Evolutionary conservation across 2,888 invertebrate species (phyloP).

Genomic region (Pinctada fucata): DNA sequence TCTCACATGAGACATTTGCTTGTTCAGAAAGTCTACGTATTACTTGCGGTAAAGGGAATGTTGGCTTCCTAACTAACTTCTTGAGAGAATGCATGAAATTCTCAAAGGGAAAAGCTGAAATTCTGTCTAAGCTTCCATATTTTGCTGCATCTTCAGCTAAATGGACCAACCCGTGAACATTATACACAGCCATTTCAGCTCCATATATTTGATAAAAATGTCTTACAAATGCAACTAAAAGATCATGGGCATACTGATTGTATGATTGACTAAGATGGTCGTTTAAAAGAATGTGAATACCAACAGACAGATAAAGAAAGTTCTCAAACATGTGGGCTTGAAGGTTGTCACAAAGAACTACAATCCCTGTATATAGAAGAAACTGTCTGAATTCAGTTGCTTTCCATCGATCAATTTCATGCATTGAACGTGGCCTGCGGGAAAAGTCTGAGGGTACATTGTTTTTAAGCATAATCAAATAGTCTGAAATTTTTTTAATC

Average conservation of each 20-base stretch:
- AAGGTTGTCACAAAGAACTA: conserved; percentile 48
- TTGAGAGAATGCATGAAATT: conserved; percentile 61
- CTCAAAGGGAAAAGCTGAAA: conserved; percentile 73
- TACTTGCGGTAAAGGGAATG: conserved; percentile 43
- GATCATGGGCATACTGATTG: conserved; percentile 50
- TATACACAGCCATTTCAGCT: conserved; percentile 61
- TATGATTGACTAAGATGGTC: conserved; percentile 43
- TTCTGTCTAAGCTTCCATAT: conserved; percentile 67
- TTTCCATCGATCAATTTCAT: conserved; percentile 61
- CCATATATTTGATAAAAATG: conserved; percentile 67
- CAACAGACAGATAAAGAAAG: conserved; percentile 53
- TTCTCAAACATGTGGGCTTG: conserved; percentile 45
- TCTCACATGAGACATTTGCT: not conserved
- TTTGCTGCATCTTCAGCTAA: conserved; percentile 67
- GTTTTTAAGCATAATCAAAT: conserved; percentile 21
- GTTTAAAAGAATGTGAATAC: conserved; percentile 51
- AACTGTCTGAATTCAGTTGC: conserved; percentile 65
- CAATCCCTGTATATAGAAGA: conserved; percentile 58
- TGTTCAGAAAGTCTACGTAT: conserved; percentile 42
- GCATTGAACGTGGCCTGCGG: conserved; percentile 50
- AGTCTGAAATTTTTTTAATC: conserved; percentile 41
- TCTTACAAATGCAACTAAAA: conserved; percentile 59
- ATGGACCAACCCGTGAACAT: conserved; percentile 74
- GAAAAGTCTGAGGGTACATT: conserved; percentile 55
- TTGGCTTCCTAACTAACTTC: conserved; percentile 39